phyloP scores from a whole-genome alignment of 2,888 invertebrate species.

The Drosophila fulvimacula region DNA sequence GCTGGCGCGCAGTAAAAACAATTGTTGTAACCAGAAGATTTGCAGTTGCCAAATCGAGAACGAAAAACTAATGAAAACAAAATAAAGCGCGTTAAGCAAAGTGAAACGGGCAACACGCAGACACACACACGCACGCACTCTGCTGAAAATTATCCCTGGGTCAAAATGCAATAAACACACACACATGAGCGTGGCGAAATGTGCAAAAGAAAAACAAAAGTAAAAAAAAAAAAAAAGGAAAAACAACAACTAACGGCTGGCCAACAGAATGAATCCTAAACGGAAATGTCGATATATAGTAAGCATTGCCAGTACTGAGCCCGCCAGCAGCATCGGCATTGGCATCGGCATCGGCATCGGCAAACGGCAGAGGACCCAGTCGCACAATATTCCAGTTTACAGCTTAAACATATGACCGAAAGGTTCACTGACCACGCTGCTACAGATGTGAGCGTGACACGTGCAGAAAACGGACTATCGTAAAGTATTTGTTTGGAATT shows the following conservation, averaged over 20 bases:
- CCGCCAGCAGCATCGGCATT: constrained; percentile 10
- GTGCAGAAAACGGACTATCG: background rate
- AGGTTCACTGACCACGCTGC: constrained; percentile 69
- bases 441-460: constrained; percentile 45
- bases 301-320: constrained; percentile 62
- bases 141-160: constrained; percentile 57
- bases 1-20: constrained; percentile 24
- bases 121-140: too few species aligned
- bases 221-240: constrained; percentile 14
- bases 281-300: constrained; percentile 75
- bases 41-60: constrained; percentile 23
- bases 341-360: constrained; percentile 1
- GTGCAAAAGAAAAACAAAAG: constrained; percentile 17
- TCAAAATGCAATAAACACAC: constrained; percentile 69
- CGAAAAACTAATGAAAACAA: constrained; percentile 39
- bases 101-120: constrained; percentile 47
- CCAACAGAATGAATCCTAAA: constrained; percentile 77
- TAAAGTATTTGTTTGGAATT: too few species aligned
- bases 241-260: constrained; percentile 62
- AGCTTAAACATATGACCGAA: constrained; percentile 56
- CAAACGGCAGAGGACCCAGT: constrained; percentile 49
- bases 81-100: constrained; percentile 37
- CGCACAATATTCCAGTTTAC: constrained; percentile 60
- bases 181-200: constrained; percentile 18
- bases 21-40: constrained; percentile 33